Conservation (phyloP, 2,888 invertebrate species). For the Ferdinandea cuprea region DNA sequence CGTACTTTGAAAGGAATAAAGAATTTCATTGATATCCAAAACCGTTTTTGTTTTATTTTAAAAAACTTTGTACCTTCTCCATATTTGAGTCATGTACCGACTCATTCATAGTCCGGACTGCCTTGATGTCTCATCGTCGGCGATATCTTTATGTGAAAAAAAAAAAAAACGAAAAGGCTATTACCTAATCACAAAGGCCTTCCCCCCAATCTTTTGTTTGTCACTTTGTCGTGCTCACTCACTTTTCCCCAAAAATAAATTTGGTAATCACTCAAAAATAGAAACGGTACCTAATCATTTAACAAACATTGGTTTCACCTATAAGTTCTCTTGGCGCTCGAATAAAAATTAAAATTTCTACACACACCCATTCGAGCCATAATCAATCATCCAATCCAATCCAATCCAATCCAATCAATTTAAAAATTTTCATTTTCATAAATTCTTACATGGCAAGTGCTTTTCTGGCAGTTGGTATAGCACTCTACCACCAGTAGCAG, state of each 20-base stretch:
- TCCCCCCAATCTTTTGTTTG: slow-evolving; percentile 4
- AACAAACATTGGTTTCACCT: not conserved
- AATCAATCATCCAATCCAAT: slow-evolving; percentile 53
- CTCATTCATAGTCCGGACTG: not conserved
- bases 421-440: slow-evolving; percentile 25
- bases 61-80: not conserved
- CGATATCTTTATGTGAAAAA: no score
- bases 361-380: slow-evolving; percentile 16
- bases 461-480: not conserved
- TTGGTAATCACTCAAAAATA: not conserved
- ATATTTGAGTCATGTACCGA: not conserved
- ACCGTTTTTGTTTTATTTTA: no score
- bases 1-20: no score
- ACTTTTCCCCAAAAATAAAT: not conserved
- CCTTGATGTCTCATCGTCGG: slow-evolving; percentile 8
- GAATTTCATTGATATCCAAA: no score
- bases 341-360: slow-evolving; percentile 17
- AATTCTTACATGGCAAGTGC: not conserved
- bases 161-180: slow-evolving; percentile 10
- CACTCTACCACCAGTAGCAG: slow-evolving; percentile 34
- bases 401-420: slow-evolving; percentile 35
- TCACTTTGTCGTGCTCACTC: not conserved
- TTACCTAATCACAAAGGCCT: slow-evolving; percentile 11
- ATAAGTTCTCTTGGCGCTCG: not conserved
- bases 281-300: not conserved